Percentiles rank a stretch among this genome's conserved stretches.
These are phyloP conservation scores for Rhadina sibilatrix DNA, from an alignment of 2,113 vertebrate genomes.

Conservation along the genomic window DNA sequence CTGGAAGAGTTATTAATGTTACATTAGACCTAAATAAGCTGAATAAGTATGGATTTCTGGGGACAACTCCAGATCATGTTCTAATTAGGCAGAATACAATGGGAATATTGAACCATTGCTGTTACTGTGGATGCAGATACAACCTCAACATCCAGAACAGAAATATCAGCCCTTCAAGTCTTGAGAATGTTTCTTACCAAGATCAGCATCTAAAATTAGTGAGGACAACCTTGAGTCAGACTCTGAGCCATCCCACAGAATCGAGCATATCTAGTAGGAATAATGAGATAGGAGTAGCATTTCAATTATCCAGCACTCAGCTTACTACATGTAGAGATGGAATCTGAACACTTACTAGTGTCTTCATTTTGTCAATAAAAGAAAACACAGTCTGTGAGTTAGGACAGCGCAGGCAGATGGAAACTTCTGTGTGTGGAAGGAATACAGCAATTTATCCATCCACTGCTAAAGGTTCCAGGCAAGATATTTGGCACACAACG, in stretches of 20 bases:
- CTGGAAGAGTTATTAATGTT: neutral
- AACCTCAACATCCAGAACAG: neutral
- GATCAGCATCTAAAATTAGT: neutral
- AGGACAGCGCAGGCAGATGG: neutral
- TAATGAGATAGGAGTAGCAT: neutral
- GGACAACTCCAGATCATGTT: neutral
- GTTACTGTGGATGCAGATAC: neutral
- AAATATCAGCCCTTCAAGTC: neutral
- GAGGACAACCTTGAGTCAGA: neutral
- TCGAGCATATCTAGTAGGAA: neutral
- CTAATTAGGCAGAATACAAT: constrained; percentile 1
- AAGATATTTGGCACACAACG: neutral
- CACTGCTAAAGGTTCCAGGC: neutral
- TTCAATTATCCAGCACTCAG: neutral
- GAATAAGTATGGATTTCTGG: neutral
- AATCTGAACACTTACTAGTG: neutral
- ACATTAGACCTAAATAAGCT: neutral
- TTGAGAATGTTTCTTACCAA: neutral
- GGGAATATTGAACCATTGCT: neutral
- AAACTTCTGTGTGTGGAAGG: neutral
- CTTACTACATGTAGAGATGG: neutral
- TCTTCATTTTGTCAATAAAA: neutral
- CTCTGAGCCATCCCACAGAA: neutral
- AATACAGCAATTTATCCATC: neutral
- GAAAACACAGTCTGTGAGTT: neutral